Evolutionary conservation across 2,888 invertebrate species (phyloP), one percentile per base, ranked within the genome.

Genomic region (Sceliomorpha sp.): DNA sequence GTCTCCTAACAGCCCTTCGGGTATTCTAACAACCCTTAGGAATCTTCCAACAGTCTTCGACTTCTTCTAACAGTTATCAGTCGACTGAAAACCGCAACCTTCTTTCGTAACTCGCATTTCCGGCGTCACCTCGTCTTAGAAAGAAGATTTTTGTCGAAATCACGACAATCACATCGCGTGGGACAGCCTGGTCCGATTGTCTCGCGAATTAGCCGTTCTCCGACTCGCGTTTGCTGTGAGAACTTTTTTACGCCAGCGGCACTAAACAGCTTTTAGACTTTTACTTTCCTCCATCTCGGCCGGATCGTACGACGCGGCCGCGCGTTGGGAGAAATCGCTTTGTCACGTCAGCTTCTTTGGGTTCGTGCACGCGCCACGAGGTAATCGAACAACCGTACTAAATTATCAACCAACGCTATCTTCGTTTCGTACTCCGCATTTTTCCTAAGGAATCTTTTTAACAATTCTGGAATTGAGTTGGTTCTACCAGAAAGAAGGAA

Each of bases 191-290:
- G 34, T 32, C 36, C 45, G 50, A 69, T 69, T 68, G 51, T 79
- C 79, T 51, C 77, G 76, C 60, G 71, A 63, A 72, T 72, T 45
- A 29, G 44, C 15, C 32, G 17, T 47, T 50, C 13, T 26, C 24
- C 36, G 8, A 20, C 44, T 69, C 24, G 32, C 44, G 58, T 72
- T 72, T 53, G 26, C 63, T 71, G 72, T 75, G 77, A 67, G 76
- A 79, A 75, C 47, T 67, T 73, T 79, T 68, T 74, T 15, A 20
- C 45, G 12, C 32, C 37, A 37, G 17, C 15, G 17, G 15, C 56
- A 12, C 31, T 59, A 58, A 71, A 56, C 42, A 39, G 45, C 24
- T 47, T 50, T 56, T 58, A 31, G 24, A 34, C 68, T 70, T 45
- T 62, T 70, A 68, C 70, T 71, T 70, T 72, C 69, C 59, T 70